Evolutionary conservation across 2,888 invertebrate species (phyloP).

Genomic region (Sminthurides aquaticus): DNA sequence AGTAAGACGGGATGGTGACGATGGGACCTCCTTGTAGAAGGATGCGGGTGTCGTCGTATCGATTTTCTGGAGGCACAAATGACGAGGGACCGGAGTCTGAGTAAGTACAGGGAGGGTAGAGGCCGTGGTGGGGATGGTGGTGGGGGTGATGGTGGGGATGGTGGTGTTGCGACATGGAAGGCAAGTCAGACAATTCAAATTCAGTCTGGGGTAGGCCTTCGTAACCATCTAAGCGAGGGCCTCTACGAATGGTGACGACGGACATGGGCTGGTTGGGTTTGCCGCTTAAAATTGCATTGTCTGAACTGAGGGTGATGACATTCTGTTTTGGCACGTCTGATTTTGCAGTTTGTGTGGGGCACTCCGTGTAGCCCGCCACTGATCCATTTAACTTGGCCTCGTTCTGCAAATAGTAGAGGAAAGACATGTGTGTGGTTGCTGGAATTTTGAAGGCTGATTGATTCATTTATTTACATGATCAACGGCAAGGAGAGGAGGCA

Average conservation of each 20-base stretch:
- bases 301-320: conserved; percentile 26
- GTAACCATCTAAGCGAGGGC: conserved; percentile 48
- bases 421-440: background rate
- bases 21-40: conserved; percentile 19
- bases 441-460: too few relatives aligned
- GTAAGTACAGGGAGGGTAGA: conserved; percentile 15
- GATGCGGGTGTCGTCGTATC: conserved; percentile 17
- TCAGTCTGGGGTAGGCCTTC: conserved; percentile 58
- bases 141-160: conserved; percentile 17
- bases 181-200: conserved; percentile 49
- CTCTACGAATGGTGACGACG: conserved; percentile 18
- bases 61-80: conserved; percentile 26
- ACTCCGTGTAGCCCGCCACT: conserved; percentile 37
- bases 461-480: too few relatives aligned
- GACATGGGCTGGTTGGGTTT: conserved; percentile 15
- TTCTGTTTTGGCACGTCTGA: conserved; percentile 19
- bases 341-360: conserved; percentile 27
- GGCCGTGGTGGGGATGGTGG: conserved; percentile 1
- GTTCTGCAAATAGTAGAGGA: conserved; percentile 28
- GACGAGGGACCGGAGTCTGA: conserved; percentile 15
- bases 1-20: conserved; percentile 21
- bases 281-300: conserved; percentile 4
- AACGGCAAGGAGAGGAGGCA: too few relatives aligned
- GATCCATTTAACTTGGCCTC: conserved; percentile 39
- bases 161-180: conserved; percentile 22